Base-by-base conservation (phyloP, 2,888 invertebrate genomes). In the Monoplex corrugatus region DNA sequence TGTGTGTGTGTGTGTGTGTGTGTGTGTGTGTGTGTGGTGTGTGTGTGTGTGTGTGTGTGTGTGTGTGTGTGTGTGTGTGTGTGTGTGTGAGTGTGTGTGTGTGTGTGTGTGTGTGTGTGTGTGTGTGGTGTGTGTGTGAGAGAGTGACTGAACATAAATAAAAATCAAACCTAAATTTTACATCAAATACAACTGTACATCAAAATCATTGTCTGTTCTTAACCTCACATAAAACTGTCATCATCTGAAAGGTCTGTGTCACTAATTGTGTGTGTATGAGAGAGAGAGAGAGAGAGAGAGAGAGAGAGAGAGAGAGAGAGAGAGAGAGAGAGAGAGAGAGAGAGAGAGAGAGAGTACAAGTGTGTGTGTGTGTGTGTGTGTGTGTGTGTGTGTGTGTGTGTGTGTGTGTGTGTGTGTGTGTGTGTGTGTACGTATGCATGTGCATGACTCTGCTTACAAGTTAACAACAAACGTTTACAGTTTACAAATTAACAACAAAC, bases 321-420 rank as follows among this genome's bases (percentile, higher is more conserved):
- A 16, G 63, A 23, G 63, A 23, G 63, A 16, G 63, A 16, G 13
- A 3, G 63, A 23, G 63, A 16, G 23, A 23, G 63, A 23, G 63
- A 23, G 23, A 16, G 63, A 23, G 63, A 23, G 63, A 16, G 63
- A 16, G 13, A 3, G 63, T 63, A 28, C 3, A 23, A 23, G 63
- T 63, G 63, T 63, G 63, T 63, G 63, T 63, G 63, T 63, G 63
- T 63, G 63, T 40, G 40, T 78, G 78, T 40, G 40, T 78, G 78
- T 78, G 78, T 78, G 78, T 78, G 78, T 78, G 78, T 78, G 78
- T 32, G 78, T 78, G 78, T 32, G 78, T 78, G 78, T 78, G 16
- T 32, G 78, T 32, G 78, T 35, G 78, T 35, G 78, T 32, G 35
- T 35, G 16, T 78, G 78, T 5, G 78, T 78, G 78, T 35, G 78